Evolutionary conservation across 2,888 invertebrate species (phyloP).

Genomic region (Melinaea menophilus): DNA sequence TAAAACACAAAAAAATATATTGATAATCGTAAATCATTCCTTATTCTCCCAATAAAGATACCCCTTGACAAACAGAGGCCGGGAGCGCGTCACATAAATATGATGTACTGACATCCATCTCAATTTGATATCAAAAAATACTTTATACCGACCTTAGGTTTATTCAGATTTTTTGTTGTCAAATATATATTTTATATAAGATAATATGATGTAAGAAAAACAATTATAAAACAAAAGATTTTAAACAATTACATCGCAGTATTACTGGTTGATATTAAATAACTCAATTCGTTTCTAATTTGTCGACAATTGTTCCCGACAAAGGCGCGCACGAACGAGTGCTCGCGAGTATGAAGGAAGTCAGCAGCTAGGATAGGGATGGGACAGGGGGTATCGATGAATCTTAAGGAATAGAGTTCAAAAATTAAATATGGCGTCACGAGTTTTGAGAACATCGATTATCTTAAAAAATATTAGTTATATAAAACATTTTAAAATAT

Average conservation of each 20-base stretch:
- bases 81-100: slow-evolving; percentile 3
- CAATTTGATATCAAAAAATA: slow-evolving; percentile 10
- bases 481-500: too few species aligned
- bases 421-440: too few species aligned
- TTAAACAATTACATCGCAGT: slow-evolving; percentile 59
- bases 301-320: slow-evolving; percentile 78
- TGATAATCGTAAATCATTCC: not conserved
- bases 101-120: slow-evolving; percentile 12
- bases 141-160: not conserved
- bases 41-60: not conserved
- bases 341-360: slow-evolving; percentile 77
- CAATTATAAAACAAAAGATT: slow-evolving; percentile 24
- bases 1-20: too few species aligned
- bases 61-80: not conserved
- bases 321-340: slow-evolving; percentile 76
- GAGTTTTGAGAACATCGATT: too few species aligned
- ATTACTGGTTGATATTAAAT: slow-evolving; percentile 74
- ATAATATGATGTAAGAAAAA: slow-evolving; percentile 11
- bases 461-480: too few species aligned
- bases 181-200: too few species aligned
- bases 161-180: too few species aligned
- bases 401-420: not conserved
- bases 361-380: slow-evolving; percentile 62
- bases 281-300: slow-evolving; percentile 79
- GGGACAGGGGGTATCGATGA: slow-evolving; percentile 40